Conservation (phyloP, 2,797 vertebrate species). For the Propithecus deckenii region DNA sequence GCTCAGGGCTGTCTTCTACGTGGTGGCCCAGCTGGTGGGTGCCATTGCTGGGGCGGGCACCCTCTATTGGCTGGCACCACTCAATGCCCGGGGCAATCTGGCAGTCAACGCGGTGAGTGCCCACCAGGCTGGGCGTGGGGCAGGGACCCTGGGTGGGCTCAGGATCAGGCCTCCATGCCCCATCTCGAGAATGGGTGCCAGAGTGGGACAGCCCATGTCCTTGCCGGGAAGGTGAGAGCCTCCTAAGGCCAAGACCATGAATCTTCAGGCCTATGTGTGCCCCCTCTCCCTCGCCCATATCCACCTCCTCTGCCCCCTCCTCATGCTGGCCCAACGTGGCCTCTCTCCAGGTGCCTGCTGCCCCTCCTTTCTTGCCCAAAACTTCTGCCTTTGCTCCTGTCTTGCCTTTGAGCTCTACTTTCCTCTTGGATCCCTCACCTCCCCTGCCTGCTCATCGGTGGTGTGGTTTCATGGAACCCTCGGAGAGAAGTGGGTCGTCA, state of each 20-base stretch:
- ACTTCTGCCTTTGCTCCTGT: not conserved
- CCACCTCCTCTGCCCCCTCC: not conserved
- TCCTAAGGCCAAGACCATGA: not conserved
- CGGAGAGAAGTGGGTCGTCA: not conserved
- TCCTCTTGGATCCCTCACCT: not conserved
- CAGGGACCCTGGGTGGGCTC: not conserved
- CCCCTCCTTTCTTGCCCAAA: not conserved
- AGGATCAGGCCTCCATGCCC: not conserved
- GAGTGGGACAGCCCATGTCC: not conserved
- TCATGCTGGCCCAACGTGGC: not conserved
- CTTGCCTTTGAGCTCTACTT: not conserved
- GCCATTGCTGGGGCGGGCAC: slow-evolving; percentile 85
- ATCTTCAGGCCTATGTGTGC: not conserved
- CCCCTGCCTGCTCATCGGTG: not conserved
- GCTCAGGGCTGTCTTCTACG: slow-evolving; percentile 82
- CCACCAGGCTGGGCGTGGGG: not conserved
- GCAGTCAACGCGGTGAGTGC: slow-evolving; percentile 86
- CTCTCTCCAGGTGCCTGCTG: not conserved
- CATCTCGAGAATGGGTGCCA: not conserved
- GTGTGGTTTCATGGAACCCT: not conserved
- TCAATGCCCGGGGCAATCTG: slow-evolving; percentile 84
- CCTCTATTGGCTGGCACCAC: slow-evolving; percentile 83
- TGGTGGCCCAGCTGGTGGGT: slow-evolving; percentile 85
- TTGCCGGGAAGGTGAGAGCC: not conserved
- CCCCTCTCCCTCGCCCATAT: too few relatives aligned